Evolutionary conservation across 1,140 invertebrate genomes (phyloP).

Genomic region (Musca domestica): DNA sequence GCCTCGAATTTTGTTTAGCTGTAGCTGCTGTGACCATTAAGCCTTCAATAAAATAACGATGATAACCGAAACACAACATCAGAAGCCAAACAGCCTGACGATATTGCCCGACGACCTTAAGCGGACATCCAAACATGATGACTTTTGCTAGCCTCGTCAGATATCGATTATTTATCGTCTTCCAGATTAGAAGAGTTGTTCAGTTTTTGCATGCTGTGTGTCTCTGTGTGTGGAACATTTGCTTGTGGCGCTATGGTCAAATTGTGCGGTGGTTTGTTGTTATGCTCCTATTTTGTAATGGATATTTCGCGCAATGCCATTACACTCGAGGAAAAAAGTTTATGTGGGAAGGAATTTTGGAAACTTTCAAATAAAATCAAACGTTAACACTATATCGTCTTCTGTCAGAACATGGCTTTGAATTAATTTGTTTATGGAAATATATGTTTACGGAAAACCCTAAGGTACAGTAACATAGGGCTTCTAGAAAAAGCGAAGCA

Average conservation of each 20-base stretch:
- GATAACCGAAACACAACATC: neutral
- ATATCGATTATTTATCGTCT: constrained; percentile 17
- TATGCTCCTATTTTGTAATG: neutral
- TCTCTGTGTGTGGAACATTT: neutral
- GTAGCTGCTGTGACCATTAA: constrained; percentile 13
- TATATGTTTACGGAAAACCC: too few species aligned
- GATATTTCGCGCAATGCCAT: neutral
- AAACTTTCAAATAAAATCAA: too few species aligned
- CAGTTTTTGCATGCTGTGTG: neutral
- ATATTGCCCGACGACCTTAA: neutral
- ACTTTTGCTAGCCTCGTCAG: constrained; percentile 11
- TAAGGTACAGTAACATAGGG: too few species aligned
- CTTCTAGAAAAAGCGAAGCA: too few species aligned
- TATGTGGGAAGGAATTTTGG: too few species aligned
- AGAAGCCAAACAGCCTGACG: neutral
- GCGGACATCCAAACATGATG: constrained; percentile 13
- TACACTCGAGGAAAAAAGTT: too few species aligned
- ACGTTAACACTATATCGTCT: too few species aligned
- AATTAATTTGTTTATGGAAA: too few species aligned
- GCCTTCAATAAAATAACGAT: constrained; percentile 13
- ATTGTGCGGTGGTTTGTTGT: neutral
- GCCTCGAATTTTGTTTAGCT: neutral
- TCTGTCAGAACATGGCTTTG: too few species aligned
- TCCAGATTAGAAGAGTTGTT: neutral
- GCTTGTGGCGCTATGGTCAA: too few species aligned